Evolutionary conservation across 2,888 invertebrate species (phyloP).

Genomic region (Drosophila flavopinicola): DNA sequence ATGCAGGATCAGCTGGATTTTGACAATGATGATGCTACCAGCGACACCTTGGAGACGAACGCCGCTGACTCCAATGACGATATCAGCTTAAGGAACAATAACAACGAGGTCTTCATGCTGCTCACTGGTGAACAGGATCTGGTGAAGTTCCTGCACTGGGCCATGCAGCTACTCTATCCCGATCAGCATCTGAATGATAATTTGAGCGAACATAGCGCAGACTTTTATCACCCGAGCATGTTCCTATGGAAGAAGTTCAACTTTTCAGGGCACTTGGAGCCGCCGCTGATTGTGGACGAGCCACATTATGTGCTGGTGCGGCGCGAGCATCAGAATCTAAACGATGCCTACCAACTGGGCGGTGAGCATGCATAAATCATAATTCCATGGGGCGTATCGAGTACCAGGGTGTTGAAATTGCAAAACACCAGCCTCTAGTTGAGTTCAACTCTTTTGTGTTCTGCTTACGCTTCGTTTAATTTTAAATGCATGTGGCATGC

Average conservation of each 20-base stretch:
- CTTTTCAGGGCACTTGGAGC: constrained; percentile 81
- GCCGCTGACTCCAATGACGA: constrained; percentile 33
- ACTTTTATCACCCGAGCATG: constrained; percentile 76
- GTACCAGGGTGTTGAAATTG: constrained; percentile 52
- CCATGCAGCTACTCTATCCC: constrained; percentile 79
- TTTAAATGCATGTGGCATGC: constrained; percentile 57
- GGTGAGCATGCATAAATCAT: constrained; percentile 63
- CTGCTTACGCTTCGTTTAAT: constrained; percentile 39
- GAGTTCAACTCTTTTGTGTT: constrained; percentile 4
- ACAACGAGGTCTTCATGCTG: constrained; percentile 76
- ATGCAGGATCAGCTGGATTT: constrained; percentile 34
- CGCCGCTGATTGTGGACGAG: constrained; percentile 82
- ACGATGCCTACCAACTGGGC: constrained; percentile 61
- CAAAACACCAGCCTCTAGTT: constrained; percentile 27
- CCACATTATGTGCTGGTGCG: constrained; percentile 82
- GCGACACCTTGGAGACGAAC: constrained; percentile 24
- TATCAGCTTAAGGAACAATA: constrained; percentile 27
- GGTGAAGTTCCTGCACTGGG: constrained; percentile 81
- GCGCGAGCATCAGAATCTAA: constrained; percentile 62
- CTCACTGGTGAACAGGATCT: constrained; percentile 81
- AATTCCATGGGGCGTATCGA: constrained; percentile 45
- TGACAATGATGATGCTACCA: constrained; percentile 22
- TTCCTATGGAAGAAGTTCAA: constrained; percentile 82
- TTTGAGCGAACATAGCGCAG: constrained; percentile 55
- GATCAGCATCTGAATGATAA: constrained; percentile 38